Evolutionary conservation across 1,140 invertebrate species (phyloP).

Genomic region (Calliopsis andreniformis): DNA sequence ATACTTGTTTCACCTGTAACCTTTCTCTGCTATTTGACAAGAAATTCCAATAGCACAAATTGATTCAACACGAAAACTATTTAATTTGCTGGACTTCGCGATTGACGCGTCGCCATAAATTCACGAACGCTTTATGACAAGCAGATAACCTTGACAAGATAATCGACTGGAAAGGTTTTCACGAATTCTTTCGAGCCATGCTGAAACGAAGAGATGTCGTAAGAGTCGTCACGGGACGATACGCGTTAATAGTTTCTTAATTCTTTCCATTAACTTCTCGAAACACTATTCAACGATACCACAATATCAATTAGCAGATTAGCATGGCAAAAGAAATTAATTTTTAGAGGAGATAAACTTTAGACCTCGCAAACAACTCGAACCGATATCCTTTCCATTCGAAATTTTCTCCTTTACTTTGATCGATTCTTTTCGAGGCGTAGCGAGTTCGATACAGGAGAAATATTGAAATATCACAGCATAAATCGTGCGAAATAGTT

Average conservation of each 20-base stretch:
- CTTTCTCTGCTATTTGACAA: constrained; percentile 29
- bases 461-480: constrained; percentile 28
- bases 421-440: background rate
- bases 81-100: constrained; percentile 31
- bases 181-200: constrained; percentile 16
- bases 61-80: constrained; percentile 30
- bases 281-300: background rate
- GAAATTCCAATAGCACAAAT: constrained; percentile 29
- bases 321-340: background rate
- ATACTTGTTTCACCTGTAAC: constrained; percentile 15
- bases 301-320: constrained; percentile 5
- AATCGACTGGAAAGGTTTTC: constrained; percentile 45
- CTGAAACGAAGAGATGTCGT: background rate
- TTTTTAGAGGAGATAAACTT: background rate
- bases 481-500: constrained; percentile 34
- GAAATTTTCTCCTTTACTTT: background rate
- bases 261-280: background rate
- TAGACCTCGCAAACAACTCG: background rate
- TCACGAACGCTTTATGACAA: constrained; percentile 12
- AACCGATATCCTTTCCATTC: background rate
- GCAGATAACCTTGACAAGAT: constrained; percentile 54
- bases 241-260: background rate
- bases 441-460: constrained; percentile 4
- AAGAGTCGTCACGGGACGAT: background rate
- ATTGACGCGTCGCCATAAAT: constrained; percentile 50